Base-by-base conservation (phyloP, 2,888 invertebrate species). In the Brachyptera risi region DNA sequence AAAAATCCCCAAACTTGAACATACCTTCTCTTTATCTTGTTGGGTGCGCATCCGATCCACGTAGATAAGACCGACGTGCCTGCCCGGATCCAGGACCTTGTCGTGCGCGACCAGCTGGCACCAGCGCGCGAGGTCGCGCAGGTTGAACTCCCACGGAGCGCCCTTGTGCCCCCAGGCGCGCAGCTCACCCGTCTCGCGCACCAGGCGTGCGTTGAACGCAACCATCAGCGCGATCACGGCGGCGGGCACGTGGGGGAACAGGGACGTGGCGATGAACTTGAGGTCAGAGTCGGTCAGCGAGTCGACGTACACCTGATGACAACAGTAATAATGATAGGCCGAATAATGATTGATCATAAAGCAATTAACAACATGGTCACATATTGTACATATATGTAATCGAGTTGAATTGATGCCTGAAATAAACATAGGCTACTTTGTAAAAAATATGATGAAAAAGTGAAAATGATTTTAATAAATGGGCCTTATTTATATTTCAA, bases 61-160 rank as follows among this genome's bases (percentile, higher is more conserved):
- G 72, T 96, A 98, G 27, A 97, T 83, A 67, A 96, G 79, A 65
- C 88, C 83, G 49, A 94, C 83, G 67, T 83, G 83, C 68, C 80
- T 80, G 63, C 82, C 86, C 61, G 80, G 86, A 11, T 59, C 57
- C 13, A 51, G 60, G 15, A 65, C 57, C 59, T 64, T 21, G 44
- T 21, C 3, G 9, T 21, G 44, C 19, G 83, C 74, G 0, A 87
- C 78, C 0, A 88, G 83, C 69, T 95, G 88, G 72, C 93, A 93
- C 96, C 96, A 98, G 67, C 98, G 84, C 62, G 89, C 85, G 67
- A 99, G 81, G 73, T 99, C 99, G 69, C 99, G 83, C 50, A 99
- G 79, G 78, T 99, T 99, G 78, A 97, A 93, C 76, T 99, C 98
- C 89, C 93, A 98, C 0, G 97, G 97, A 0, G 90, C 86, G 0